A percentile compares a stretch with the other conserved stretches of the same genome.
These are phyloP conservation scores for Phataginus tricuspis DNA, from an alignment of 2,797 vertebrate genomes.

Conservation along the genomic window DNA sequence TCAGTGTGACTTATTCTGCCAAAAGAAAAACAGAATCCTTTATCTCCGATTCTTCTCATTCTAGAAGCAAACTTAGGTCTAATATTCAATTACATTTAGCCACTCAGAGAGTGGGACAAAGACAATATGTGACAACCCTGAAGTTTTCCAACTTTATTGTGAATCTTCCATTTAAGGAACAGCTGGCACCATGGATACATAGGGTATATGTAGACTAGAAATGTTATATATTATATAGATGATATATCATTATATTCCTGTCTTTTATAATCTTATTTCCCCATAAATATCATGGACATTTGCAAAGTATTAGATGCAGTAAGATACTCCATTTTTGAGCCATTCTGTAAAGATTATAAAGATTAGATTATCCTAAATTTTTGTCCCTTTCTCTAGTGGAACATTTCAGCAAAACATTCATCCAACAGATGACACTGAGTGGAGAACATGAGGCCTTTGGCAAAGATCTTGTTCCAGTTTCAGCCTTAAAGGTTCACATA, in stretches of 20 bases:
- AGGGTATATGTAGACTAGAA: background rate
- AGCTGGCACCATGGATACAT: background rate
- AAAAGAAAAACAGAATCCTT: background rate
- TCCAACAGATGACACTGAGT: background rate
- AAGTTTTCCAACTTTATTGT: background rate
- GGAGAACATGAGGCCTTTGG: background rate
- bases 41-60: background rate
- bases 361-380: slow-evolving; percentile 23
- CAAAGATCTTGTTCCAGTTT: background rate
- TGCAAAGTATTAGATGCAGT: slow-evolving; percentile 8
- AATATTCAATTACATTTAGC: background rate
- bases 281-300: background rate
- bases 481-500: slow-evolving; percentile 20
- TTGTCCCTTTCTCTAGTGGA: background rate
- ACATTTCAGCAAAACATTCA: slow-evolving; percentile 5
- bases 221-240: background rate
- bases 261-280: slow-evolving; percentile 43
- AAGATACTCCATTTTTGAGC: slow-evolving; percentile 20
- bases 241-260: background rate
- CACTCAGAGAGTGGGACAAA: background rate
- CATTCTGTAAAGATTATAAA: slow-evolving; percentile 41
- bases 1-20: background rate
- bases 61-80: background rate
- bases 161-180: background rate
- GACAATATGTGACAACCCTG: background rate